Evolutionary conservation across 2,888 invertebrate species (phyloP).

Genomic region (Drosophila kanekoi): DNA sequence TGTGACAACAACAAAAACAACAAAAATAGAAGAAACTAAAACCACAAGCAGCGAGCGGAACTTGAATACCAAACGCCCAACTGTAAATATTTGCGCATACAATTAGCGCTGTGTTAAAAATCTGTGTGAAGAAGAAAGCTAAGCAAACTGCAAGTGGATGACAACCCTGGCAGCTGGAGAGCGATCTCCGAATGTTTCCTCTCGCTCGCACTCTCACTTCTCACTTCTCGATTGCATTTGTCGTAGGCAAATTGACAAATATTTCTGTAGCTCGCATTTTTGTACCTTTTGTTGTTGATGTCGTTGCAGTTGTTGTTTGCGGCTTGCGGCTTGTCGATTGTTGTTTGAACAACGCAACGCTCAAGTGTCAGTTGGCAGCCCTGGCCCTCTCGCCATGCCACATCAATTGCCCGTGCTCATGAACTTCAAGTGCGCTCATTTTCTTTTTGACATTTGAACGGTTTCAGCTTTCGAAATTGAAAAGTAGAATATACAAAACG

Average conservation of each 20-base stretch:
- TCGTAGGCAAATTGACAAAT: constrained; percentile 40
- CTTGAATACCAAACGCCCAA: constrained; percentile 46
- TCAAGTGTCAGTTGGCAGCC: constrained; percentile 51
- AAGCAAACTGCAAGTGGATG: constrained; percentile 27
- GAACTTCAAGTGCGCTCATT: constrained; percentile 78
- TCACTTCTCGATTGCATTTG: constrained; percentile 25
- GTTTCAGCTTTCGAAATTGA: constrained; percentile 73
- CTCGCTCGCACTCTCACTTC: background rate
- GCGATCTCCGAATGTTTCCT: constrained; percentile 7
- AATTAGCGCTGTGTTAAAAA: constrained; percentile 75
- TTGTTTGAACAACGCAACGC: constrained; percentile 39
- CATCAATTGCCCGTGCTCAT: constrained; percentile 48
- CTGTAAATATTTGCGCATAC: constrained; percentile 69
- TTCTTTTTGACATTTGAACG: constrained; percentile 76
- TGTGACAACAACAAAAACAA: constrained; percentile 20
- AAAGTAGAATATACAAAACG: constrained; percentile 69
- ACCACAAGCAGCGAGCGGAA: constrained; percentile 44
- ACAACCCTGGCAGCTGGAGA: constrained; percentile 36
- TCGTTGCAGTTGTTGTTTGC: constrained; percentile 15
- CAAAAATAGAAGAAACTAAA: constrained; percentile 15
- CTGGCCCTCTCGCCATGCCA: constrained; percentile 12
- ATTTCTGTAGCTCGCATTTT: constrained; percentile 25
- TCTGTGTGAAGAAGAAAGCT: constrained; percentile 51
- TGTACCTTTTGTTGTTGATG: constrained; percentile 13
- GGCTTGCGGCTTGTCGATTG: constrained; percentile 10